Evolutionary conservation across 2,888 invertebrate species (phyloP), one percentile per base, ranked within the genome.

Genomic region (Acholoe squamosa): DNA sequence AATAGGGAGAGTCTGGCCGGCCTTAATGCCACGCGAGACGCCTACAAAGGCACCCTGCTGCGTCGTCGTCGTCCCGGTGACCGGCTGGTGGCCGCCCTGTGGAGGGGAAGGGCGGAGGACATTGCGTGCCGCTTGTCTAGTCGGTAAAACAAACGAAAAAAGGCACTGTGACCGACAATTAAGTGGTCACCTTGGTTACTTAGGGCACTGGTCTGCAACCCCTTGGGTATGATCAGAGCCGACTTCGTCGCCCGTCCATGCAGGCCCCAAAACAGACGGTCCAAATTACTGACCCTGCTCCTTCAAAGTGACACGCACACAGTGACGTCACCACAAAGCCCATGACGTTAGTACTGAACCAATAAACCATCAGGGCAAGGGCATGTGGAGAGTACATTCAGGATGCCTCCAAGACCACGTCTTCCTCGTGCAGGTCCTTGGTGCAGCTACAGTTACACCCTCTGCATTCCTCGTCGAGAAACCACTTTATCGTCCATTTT

Each of bases 141-240:
- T 34, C 34, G 80, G 34, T 80, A 80, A 80, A 80, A 80, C 80
- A 80, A 80, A 80, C 34, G 80, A 80, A 80, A 80, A 80, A 34
- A 80, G 33, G 80, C 80, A 34, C 80, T 1, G 22, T 80, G 43
- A 43, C 80, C 80, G 14, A 80, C 80, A 80, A 80, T 80, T 43
- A 80, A 80, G n/a, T 80, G 43, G 80, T 80, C 80, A 80, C 80
- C 80, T 43, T 80, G 80, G 80, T 80, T 80, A 80, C 80, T 80
- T 80, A 80, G 16, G 25, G 61, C 61, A 61, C 61, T 61, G 61
- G 61, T 25, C 61, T 1, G 61, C 14, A 5, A 19, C 22, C 22
- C 5, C 3, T 3, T n/a, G n/a, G 25, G 22, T 25, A 1, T 25
- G 1, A n/a, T 61, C 22, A 61, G n/a, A n/a, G n/a, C n/a, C n/a